phyloP scores from a whole-genome alignment of 2,113 vertebrate species.

The Oreamnos americanus region DNA sequence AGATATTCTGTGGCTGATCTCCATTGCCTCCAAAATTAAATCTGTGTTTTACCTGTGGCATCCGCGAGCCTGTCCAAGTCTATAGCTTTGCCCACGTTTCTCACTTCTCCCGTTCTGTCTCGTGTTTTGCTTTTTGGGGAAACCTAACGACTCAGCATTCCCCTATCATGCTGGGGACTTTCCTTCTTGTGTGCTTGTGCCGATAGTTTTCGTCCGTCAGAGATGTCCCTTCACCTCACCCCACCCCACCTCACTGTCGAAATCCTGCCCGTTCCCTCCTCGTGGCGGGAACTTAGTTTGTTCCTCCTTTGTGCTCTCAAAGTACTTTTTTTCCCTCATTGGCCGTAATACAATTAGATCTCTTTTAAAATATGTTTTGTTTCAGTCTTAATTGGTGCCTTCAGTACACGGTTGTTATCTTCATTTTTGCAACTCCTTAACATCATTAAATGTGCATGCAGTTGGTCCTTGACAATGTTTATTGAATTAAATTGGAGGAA shows the following conservation, averaged over 20 bases:
- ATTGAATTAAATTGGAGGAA: not conserved
- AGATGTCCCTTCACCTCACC: not conserved
- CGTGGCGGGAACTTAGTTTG: not conserved
- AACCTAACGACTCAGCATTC: not conserved
- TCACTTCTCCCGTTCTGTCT: not conserved
- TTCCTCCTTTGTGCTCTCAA: not conserved
- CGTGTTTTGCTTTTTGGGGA: not conserved
- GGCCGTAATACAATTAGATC: not conserved
- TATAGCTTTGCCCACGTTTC: not conserved
- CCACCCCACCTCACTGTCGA: not conserved
- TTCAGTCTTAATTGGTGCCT: not conserved
- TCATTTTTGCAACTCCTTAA: not conserved
- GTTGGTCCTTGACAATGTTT: not conserved
- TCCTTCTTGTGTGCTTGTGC: not conserved
- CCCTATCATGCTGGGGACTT: fast-evolving
- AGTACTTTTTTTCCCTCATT: not conserved
- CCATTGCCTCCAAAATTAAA: not conserved
- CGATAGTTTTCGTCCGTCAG: not conserved
- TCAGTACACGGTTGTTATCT: not conserved
- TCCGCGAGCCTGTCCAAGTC: not conserved
- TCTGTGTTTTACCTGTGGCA: not conserved
- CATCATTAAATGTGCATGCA: not conserved
- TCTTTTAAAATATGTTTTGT: not conserved
- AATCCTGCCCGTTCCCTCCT: not conserved
- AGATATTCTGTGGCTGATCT: not conserved